Evolutionary conservation across 2,113 vertebrate species (phyloP), one percentile per base, ranked within the genome.

Genomic region (Leucopsar rothschildi): DNA sequence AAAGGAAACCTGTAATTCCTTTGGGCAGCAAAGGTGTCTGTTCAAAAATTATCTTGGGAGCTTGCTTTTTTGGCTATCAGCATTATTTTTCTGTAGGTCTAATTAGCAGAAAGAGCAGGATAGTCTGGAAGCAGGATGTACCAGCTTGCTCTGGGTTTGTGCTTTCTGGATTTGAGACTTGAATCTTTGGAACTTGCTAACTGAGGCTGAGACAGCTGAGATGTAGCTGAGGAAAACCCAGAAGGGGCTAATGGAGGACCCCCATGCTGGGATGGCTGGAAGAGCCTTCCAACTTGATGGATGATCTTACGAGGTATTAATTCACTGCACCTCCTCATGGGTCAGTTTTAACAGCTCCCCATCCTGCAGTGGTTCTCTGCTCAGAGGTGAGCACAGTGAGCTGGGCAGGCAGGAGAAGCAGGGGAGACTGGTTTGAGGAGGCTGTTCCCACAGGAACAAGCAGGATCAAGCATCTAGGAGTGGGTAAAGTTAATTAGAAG

Each of bases 261-360:
- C 61, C 20, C 7, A 28, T 55, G 19, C 24, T 15, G 0, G 0
- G 16, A 10, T 35, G 21, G 40, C 39, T 21, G 40, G 31, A 60
- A 66, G 27, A 85, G 33, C 52, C 53, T 81, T 61, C 35, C 47
- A 21, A 42, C 19, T 42, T 42, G 89, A 29, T 37, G 29, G 53
- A 60, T 47, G 25, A 31, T 89, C 42, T 61, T 49, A 59, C 0
- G 0, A 70, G 64, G 10, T 73, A 5, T 73, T 89, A n/a, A 78
- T 87, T 61, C 39, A 18, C 15, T 15, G 37, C 69, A 50, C 64
- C 64, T 86, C 50, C 28, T 60, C 39, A 8, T 2, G 6, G 64
- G 50, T 37, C 50, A 40, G 16, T 78, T 88, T 73, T 73, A 84
- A 40, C 2, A 10, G 29, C 7, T 10, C 28, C 37, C 7, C 4